Evolutionary conservation across 1,140 invertebrate genomes (phyloP).

Genomic region (Monochamus saltuarius): DNA sequence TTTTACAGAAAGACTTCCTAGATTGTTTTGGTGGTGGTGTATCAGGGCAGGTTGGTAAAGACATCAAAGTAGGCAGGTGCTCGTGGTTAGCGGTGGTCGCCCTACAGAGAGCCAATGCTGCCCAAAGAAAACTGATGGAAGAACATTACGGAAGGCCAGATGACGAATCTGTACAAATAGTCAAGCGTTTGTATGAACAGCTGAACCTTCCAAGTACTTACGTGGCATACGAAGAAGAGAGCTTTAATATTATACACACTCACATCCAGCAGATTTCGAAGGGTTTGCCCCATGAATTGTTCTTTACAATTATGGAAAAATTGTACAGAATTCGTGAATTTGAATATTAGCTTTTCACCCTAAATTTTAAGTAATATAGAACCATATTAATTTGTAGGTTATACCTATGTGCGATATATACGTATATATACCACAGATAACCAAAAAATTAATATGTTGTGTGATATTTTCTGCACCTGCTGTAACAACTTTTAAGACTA

Average conservation of each 20-base stretch:
- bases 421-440: too few species aligned
- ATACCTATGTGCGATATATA: too few species aligned
- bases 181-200: conserved; percentile 81
- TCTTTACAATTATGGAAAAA: conserved; percentile 79
- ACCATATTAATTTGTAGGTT: too few species aligned
- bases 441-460: too few species aligned
- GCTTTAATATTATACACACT: conserved; percentile 76
- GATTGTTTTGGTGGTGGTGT: conserved; percentile 86
- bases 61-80: conserved; percentile 95
- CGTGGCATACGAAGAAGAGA: conserved; percentile 82
- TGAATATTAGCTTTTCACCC: neutral
- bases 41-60: conserved; percentile 87
- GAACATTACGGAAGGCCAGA: conserved; percentile 78
- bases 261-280: conserved; percentile 84
- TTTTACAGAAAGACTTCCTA: conserved; percentile 86
- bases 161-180: conserved; percentile 64
- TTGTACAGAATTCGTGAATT: conserved; percentile 63
- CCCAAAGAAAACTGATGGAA: conserved; percentile 76
- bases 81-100: conserved; percentile 94
- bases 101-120: conserved; percentile 72
- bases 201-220: conserved; percentile 76
- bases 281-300: conserved; percentile 76
- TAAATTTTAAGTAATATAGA: neutral
- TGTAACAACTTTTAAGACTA: too few species aligned
- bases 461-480: too few species aligned